phyloP scores from a whole-genome alignment of 2,113 vertebrate species.

The Petromus typicus region DNA sequence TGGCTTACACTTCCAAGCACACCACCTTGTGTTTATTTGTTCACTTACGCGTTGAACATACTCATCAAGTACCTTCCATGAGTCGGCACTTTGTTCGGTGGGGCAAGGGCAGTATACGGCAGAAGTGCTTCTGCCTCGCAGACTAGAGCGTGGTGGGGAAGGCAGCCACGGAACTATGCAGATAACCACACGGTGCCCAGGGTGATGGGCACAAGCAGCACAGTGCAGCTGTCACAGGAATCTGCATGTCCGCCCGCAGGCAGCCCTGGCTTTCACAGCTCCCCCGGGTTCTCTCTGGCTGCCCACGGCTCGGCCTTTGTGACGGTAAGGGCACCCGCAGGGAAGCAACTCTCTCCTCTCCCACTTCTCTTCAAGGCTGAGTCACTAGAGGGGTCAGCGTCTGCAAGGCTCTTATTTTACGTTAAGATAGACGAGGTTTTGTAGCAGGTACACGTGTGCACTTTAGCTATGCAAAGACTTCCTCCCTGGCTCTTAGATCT shows the following conservation, averaged over 20 bases:
- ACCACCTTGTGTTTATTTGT: background rate
- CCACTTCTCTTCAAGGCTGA: background rate
- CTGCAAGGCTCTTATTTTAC: background rate
- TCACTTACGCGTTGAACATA: constrained; percentile 7
- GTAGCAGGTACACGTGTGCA: background rate
- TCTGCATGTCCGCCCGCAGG: background rate
- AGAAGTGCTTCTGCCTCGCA: background rate
- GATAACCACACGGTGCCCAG: too few relatives aligned
- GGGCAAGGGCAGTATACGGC: background rate
- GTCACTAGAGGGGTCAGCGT: background rate
- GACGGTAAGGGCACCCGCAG: background rate
- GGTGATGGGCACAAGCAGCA: background rate
- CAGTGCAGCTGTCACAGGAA: background rate
- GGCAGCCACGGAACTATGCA: background rate
- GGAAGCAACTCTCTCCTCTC: background rate
- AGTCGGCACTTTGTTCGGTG: background rate
- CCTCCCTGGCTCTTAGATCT: background rate
- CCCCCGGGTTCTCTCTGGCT: background rate
- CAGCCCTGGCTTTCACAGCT: background rate
- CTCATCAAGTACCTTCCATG: background rate
- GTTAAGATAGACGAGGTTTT: background rate
- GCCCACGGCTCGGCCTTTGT: background rate
- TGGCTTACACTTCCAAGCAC: background rate
- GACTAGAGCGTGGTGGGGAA: background rate
- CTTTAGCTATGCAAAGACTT: background rate